Percentiles rank a stretch among this genome's conserved stretches.
phyloP scores from a whole-genome alignment of 2,113 vertebrate species.

The Nibea coibor region DNA sequence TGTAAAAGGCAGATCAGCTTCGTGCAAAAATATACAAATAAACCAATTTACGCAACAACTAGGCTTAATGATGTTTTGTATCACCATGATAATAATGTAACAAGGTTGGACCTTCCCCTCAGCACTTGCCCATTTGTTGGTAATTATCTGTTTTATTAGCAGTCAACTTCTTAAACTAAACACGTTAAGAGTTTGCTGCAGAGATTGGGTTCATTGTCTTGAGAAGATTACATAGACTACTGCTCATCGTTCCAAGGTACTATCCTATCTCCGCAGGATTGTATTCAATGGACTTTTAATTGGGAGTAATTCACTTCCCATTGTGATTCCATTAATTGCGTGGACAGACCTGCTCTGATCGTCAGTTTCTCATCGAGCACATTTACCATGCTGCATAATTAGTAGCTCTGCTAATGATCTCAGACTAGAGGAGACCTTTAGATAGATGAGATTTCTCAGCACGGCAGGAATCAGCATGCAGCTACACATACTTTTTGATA shows the following conservation, averaged over 20 bases:
- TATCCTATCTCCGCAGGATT: conserved; percentile 58
- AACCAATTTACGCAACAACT: not conserved
- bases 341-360: conserved; percentile 65
- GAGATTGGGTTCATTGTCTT: conserved; percentile 58
- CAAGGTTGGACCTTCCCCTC: conserved; percentile 6
- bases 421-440: conserved; percentile 66
- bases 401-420: conserved; percentile 70
- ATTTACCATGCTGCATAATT: conserved; percentile 71
- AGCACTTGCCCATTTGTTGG: conserved; percentile 34
- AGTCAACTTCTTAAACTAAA: conserved; percentile 36
- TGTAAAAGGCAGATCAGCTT: not conserved
- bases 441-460: conserved; percentile 70
- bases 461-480: conserved; percentile 42
- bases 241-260: conserved; percentile 36
- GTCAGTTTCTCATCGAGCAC: conserved; percentile 61
- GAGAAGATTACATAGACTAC: conserved; percentile 67
- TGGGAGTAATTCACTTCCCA: conserved; percentile 80
- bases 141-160: conserved; percentile 58
- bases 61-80: conserved; percentile 36
- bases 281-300: conserved; percentile 81
- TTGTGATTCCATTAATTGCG: conserved; percentile 78
- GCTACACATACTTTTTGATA: conserved; percentile 15
- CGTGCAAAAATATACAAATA: not conserved
- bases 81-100: conserved; percentile 17
- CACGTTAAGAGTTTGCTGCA: conserved; percentile 20